These are phyloP conservation scores for Sebastes melanostomus DNA, from an alignment of 2,797 vertebrate genomes.

Conservation along the genomic window DNA sequence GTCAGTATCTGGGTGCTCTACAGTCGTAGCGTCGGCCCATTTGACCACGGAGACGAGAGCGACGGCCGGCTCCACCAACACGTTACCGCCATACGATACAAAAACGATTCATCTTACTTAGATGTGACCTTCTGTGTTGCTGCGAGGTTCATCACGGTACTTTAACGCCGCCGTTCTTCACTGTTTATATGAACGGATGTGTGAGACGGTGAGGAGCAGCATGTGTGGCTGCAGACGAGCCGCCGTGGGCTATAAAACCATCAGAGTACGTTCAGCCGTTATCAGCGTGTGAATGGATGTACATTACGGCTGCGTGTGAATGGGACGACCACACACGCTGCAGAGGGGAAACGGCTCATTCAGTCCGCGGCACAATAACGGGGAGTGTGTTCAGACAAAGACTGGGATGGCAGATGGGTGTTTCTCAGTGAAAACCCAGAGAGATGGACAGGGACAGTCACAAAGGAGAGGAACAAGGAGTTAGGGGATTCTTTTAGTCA, in stretches of 20 bases:
- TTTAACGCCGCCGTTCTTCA: too few species aligned
- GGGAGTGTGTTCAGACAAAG: constrained; percentile 14
- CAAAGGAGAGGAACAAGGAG: not conserved
- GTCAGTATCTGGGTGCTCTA: too few species aligned
- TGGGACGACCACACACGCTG: constrained; percentile 27
- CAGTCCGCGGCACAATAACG: constrained; percentile 27
- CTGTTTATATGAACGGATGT: too few species aligned
- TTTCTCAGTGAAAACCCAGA: constrained; percentile 3
- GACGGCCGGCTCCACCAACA: too few species aligned
- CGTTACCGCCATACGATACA: too few species aligned
- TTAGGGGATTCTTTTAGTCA: too few species aligned
- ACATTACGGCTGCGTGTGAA: not conserved
- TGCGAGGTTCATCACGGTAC: too few species aligned
- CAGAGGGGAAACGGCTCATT: constrained; percentile 30
- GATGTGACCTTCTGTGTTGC: too few species aligned
- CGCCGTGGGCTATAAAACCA: not conserved
- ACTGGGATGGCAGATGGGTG: constrained; percentile 17
- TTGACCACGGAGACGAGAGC: too few species aligned
- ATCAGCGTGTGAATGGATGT: constrained; percentile 12
- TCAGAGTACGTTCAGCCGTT: constrained; percentile 12
- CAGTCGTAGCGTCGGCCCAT: too few species aligned
- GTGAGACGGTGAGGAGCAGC: not conserved
- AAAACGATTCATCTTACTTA: too few species aligned
- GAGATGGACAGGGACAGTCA: not conserved
- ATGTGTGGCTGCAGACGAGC: constrained; percentile 4